These are phyloP conservation scores for Nysson spinosus DNA, from an alignment of 2,888 invertebrate species.

Conservation along the genomic window DNA sequence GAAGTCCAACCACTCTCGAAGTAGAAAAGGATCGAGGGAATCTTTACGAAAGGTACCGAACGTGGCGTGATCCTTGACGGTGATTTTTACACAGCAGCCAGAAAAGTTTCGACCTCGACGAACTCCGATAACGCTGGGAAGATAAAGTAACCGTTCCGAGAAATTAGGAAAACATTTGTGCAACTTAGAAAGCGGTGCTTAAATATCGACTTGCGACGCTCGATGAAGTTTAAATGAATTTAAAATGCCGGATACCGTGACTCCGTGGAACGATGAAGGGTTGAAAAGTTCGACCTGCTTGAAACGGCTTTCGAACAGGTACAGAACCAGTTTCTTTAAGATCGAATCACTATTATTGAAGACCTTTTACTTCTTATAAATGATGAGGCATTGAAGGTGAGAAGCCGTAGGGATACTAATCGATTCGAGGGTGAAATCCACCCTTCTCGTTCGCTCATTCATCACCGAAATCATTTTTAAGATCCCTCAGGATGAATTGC, in stretches of 20 bases:
- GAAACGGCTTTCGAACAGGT: constrained; percentile 17
- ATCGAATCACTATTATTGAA: constrained; percentile 22
- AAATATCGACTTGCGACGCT: constrained; percentile 1
- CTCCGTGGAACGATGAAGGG: background rate
- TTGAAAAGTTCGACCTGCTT: constrained; percentile 7
- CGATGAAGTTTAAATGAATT: constrained; percentile 33
- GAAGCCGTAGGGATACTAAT: constrained; percentile 29
- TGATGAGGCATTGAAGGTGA: background rate
- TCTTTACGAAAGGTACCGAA: too few relatives aligned
- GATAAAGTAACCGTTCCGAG: background rate
- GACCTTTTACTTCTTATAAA: background rate
- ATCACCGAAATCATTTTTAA: too few relatives aligned
- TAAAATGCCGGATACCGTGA: constrained; percentile 24
- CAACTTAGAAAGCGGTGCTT: background rate
- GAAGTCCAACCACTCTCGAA: too few relatives aligned
- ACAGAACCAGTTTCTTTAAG: background rate
- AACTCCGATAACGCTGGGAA: constrained; percentile 1
- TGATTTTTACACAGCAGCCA: constrained; percentile 31
- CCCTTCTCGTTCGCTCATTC: too few relatives aligned
- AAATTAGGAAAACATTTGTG: constrained; percentile 21
- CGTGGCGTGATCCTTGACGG: background rate
- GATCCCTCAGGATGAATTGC: too few relatives aligned
- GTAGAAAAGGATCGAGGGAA: too few relatives aligned
- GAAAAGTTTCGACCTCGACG: constrained; percentile 6
- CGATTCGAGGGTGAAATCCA: constrained; percentile 23